Conservation (phyloP, 2,888 invertebrate genomes). For the Orthosia gothica region DNA sequence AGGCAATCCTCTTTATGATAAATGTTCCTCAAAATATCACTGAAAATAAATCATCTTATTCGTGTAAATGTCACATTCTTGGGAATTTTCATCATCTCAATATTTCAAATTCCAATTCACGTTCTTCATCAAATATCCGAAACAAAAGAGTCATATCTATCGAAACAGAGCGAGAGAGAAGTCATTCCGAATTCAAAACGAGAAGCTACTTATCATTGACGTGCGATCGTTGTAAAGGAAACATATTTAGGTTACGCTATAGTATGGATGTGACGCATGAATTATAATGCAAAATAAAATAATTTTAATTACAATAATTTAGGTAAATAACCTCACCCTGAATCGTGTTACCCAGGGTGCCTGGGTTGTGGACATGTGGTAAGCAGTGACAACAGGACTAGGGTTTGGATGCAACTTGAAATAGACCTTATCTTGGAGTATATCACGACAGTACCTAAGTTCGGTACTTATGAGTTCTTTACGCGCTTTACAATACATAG, state of each 20-base stretch:
- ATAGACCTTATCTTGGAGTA: too few species aligned
- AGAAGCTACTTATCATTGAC: constrained; percentile 49
- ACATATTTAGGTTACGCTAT: constrained; percentile 40
- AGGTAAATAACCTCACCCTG: too few species aligned
- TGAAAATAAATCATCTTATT: not conserved
- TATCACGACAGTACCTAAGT: too few species aligned
- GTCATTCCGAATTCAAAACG: constrained; percentile 52
- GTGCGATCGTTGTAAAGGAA: constrained; percentile 19
- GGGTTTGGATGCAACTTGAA: too few species aligned
- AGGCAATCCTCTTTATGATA: not conserved
- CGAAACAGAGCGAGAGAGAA: constrained; percentile 18
- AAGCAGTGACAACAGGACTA: too few species aligned
- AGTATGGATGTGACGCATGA: not conserved
- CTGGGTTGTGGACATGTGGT: too few species aligned
- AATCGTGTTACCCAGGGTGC: too few species aligned
- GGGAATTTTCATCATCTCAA: not conserved
- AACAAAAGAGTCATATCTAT: constrained; percentile 35
- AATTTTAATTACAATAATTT: too few species aligned
- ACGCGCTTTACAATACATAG: too few species aligned
- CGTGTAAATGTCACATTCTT: not conserved
- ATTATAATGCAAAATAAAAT: too few species aligned
- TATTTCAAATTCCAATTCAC: too few species aligned
- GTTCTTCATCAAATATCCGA: constrained; percentile 19
- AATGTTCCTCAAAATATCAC: not conserved
- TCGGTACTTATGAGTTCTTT: too few species aligned